Percentiles rank a stretch among this genome's conserved stretches.
These are phyloP conservation scores for Okapia johnstoni DNA, from an alignment of 2,113 vertebrate species.

Conservation along the genomic window DNA sequence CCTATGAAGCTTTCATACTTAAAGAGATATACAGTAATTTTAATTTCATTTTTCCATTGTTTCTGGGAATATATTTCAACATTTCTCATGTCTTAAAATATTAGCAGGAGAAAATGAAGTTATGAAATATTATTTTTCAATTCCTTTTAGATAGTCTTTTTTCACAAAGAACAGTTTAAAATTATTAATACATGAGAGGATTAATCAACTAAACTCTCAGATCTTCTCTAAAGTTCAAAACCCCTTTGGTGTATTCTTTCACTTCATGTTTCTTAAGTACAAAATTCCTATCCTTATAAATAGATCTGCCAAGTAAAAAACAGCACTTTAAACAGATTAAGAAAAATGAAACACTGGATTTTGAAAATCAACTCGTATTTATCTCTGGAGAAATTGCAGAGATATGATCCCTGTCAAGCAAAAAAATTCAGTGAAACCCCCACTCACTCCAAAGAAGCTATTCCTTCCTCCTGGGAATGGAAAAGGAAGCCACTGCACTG, in stretches of 20 bases:
- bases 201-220: neutral
- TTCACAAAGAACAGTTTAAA: neutral
- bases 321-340: neutral
- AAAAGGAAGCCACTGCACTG: neutral
- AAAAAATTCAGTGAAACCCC: neutral
- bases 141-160: neutral
- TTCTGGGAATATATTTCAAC: neutral
- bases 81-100: neutral
- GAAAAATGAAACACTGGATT: neutral
- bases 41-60: slow-evolving; percentile 12
- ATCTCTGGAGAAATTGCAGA: neutral
- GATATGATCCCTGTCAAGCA: neutral
- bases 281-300: neutral
- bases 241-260: neutral
- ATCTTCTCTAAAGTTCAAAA: neutral
- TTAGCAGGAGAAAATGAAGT: neutral
- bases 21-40: neutral
- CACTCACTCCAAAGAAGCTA: neutral
- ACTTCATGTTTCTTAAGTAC: neutral
- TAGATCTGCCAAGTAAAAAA: neutral
- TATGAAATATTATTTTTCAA: neutral
- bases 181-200: neutral
- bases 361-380: neutral
- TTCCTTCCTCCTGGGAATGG: neutral
- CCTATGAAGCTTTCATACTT: neutral